Base-by-base conservation (phyloP, 2,888 invertebrate genomes). In the Gari tellinella region DNA sequence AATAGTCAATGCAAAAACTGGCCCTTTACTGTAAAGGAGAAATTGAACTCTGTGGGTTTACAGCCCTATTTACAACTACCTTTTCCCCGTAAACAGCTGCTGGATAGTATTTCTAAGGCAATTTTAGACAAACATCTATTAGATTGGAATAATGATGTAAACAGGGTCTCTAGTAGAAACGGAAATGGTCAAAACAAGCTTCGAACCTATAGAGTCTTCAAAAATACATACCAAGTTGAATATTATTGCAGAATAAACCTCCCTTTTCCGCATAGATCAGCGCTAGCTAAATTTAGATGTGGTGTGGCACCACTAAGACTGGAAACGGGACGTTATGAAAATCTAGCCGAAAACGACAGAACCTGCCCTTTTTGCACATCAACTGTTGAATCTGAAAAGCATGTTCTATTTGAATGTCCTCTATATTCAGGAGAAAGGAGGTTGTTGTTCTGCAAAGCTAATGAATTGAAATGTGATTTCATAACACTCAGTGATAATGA, bases 201-300 rank as follows among this genome's bases (percentile, higher is more conserved):
- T 19, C 26, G 58, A 46, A 10, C 48, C 1, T 58, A 58, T 26
- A 45, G 2, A 19, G 17, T 46, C 8, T 58, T 58, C 31, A 58
- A 58, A 19, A 21, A 25, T 17, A 23, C 17, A n/a, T 46, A 58
- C n/a, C 26, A 3, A 7, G 46, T 37, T 46, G 58, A 58, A 19
- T 3, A 26, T 1, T 57, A 57, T 40, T 41, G 43, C 3, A 57
- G n/a, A 25, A 3, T 46, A 31, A 26, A 17, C 5, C 5, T 46
- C 14, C 31, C 58, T 17, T 46, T 10, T 48, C 2, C 37, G n/a
- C 58, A 58, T 37, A 58, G 48, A 58, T 58, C 48, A 14, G 56
- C 56, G 15, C 15, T 56, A 12, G 56, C 56, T 21, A 56, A 56
- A 21, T 56, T 56, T 41, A 41, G 43, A 37, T 48, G 58, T 43